A percentile compares a stretch with the other conserved stretches of the same genome.
Conservation (phyloP, 2,113 vertebrate genomes). For the Lonchura striata region DNA sequence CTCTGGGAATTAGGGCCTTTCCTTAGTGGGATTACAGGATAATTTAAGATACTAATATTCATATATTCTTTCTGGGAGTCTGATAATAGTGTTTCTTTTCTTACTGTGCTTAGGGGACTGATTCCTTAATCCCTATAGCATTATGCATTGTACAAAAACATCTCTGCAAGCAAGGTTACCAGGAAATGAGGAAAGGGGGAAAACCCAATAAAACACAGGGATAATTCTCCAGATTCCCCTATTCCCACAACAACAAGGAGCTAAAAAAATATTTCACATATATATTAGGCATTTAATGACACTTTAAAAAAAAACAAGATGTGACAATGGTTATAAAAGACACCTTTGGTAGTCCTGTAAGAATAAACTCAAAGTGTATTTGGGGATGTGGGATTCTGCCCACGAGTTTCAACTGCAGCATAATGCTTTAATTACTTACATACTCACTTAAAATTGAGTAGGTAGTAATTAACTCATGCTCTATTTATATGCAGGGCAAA, state of each 20-base stretch:
- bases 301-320: neutral
- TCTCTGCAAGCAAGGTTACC: neutral
- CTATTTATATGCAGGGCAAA: neutral
- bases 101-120: neutral
- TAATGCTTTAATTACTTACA: neutral
- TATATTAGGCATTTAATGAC: neutral
- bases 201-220: neutral
- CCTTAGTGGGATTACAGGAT: neutral
- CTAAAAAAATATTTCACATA: neutral
- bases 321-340: neutral
- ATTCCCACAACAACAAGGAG: neutral
- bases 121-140: neutral
- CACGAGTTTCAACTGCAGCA: accelerated
- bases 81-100: neutral
- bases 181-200: neutral
- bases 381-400: neutral
- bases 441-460: neutral
- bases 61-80: neutral
- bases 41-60: neutral
- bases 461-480: neutral
- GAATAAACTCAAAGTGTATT: neutral
- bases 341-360: neutral
- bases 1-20: neutral
- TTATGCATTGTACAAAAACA: neutral
- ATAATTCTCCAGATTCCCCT: neutral